phyloP scores from a whole-genome alignment of 2,797 vertebrate genomes.

The Erpetoichthys calabaricus region DNA sequence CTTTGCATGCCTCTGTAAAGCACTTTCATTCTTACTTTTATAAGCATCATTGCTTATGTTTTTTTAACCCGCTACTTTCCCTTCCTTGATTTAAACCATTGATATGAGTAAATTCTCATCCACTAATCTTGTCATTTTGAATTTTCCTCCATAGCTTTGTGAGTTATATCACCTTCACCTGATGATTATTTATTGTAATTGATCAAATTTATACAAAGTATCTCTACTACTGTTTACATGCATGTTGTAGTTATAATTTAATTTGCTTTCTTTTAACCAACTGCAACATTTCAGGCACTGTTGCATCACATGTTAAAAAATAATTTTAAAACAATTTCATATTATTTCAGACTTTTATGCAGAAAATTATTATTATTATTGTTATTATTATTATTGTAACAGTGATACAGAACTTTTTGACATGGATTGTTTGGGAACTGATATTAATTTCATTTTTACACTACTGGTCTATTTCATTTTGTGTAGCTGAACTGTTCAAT shows the following conservation, averaged over 20 bases:
- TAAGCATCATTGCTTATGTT: slow-evolving; percentile 23
- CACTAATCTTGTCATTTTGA: slow-evolving; percentile 35
- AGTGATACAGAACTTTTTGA: no score
- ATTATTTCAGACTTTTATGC: no score
- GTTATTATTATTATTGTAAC: no score
- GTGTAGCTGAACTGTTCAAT: no score
- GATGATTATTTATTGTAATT: slow-evolving; percentile 23
- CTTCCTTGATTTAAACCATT: slow-evolving; percentile 21
- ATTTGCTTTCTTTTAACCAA: no score
- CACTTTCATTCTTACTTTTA: slow-evolving; percentile 26
- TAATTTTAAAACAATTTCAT: no score
- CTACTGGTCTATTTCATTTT: no score
- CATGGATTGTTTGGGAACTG: no score
- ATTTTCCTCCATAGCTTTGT: slow-evolving; percentile 37
- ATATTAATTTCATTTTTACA: no score
- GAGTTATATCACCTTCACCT: slow-evolving; percentile 33
- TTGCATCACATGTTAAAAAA: no score
- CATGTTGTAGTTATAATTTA: background rate
- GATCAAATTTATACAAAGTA: background rate
- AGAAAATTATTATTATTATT: no score
- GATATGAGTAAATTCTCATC: slow-evolving; percentile 30
- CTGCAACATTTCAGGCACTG: no score
- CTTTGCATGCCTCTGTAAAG: slow-evolving; percentile 62
- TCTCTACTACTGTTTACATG: background rate
- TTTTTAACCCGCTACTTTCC: slow-evolving; percentile 34